A percentile compares a stretch with the other conserved stretches of the same genome.
phyloP scores from a whole-genome alignment of 2,888 invertebrate genomes.

The Cyclophora albipunctata region DNA sequence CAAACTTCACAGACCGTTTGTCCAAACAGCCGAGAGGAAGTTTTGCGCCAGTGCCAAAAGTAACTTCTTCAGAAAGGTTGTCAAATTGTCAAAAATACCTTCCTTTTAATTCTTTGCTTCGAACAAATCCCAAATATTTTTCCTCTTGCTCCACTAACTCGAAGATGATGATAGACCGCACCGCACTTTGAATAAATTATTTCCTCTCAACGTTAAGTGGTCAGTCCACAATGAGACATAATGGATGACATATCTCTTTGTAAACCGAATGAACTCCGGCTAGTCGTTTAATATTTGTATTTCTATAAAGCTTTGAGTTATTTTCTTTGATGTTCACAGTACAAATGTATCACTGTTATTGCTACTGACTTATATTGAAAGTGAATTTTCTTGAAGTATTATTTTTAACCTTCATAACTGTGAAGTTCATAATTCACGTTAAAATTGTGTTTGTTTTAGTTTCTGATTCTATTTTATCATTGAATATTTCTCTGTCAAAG shows the following conservation, averaged over 20 bases:
- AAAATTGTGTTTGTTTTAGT: too few species aligned
- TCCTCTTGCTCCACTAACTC: not conserved
- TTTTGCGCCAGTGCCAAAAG: too few species aligned
- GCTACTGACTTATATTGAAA: slow-evolving; percentile 22
- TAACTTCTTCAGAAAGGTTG: too few species aligned
- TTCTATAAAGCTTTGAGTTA: slow-evolving; percentile 26
- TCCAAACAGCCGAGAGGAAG: too few species aligned
- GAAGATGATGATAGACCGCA: slow-evolving; percentile 23
- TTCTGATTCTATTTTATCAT: too few species aligned
- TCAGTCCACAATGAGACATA: slow-evolving; percentile 57
- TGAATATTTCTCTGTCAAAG: too few species aligned
- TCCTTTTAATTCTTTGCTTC: too few species aligned
- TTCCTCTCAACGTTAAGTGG: slow-evolving; percentile 63
- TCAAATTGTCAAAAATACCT: too few species aligned
- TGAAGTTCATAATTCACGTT: too few species aligned
- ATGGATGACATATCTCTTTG: slow-evolving; percentile 63
- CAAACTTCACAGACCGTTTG: too few species aligned
- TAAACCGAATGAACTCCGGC: slow-evolving; percentile 44
- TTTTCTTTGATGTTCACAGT: slow-evolving; percentile 41
- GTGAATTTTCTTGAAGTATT: slow-evolving; percentile 7
- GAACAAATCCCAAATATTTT: too few species aligned
- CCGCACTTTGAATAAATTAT: slow-evolving; percentile 61
- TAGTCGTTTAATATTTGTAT: slow-evolving; percentile 38
- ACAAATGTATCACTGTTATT: slow-evolving; percentile 40
- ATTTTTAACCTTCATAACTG: too few species aligned